Evolutionary conservation across 2,888 invertebrate genomes (phyloP), one percentile per base, ranked within the genome.

Genomic region (Caradrina clavipalpis): DNA sequence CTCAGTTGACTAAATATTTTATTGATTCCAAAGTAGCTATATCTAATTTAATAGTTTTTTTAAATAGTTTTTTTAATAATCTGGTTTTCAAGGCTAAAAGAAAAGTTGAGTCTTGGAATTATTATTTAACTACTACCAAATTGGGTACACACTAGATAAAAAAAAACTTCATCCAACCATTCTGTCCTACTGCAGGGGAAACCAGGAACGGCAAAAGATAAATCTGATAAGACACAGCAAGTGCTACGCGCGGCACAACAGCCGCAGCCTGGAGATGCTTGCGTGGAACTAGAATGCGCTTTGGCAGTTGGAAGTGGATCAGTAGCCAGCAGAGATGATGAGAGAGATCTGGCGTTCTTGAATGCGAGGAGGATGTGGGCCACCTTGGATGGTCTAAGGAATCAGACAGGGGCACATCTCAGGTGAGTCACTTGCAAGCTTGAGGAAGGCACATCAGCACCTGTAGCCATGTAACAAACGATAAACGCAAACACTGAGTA

Each of bases 201-300:
- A 87, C 69, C 84, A 39, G 26, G 65, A 0, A 86, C 90, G 42
- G 88, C 87, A 0, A 92, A 90, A 76, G 92, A 92, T 0, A 90
- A 88, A 71, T 72, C 0, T 1, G 69, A 82, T 0, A 81, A 72
- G 22, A 6, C 15, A 13, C 60, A 61, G 7, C 22, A 42, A 1
- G 1, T 71, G 0, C 15, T 42, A 42, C 45, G 45, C 1, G 45
- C 66, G 0, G 31, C 73, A 0, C 82, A 82, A 39, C 82, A 84
- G 5, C 93, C 93, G 0, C 81, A 86, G 22, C 87, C 89, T 17
- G 94, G 89, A 1, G 95, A 95, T 68, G 94, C 95, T 0, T 93
- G 86, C 58, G 85, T 90, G 0, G 92, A 92, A 45, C 76, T 95
- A 22, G 95, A 95, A 64, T 94, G 94, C 64, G 86, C 92, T 0